Percentiles rank a stretch among this genome's conserved stretches.
Conservation (phyloP, 2,888 invertebrate genomes). For the Leptopilina syphax region DNA sequence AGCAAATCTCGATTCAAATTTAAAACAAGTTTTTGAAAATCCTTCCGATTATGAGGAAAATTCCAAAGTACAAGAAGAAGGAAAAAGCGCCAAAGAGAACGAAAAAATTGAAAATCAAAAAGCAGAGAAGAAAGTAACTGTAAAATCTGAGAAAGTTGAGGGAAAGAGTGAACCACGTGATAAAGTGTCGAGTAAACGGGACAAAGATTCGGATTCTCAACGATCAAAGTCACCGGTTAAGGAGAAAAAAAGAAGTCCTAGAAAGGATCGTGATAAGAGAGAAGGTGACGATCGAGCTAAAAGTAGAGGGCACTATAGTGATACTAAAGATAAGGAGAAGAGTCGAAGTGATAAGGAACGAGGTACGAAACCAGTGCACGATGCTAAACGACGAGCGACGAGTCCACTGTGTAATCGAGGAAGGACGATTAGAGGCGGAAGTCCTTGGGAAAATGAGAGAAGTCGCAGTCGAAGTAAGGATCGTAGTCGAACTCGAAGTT, state of each 20-base stretch:
- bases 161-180: conserved; percentile 6
- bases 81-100: neutral
- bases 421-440: conserved; percentile 59
- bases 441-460: conserved; percentile 68
- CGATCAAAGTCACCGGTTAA: conserved; percentile 58
- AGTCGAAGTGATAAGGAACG: conserved; percentile 44
- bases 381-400: conserved; percentile 60
- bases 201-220: conserved; percentile 18
- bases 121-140: neutral
- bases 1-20: neutral
- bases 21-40: conserved; percentile 23
- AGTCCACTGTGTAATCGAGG: conserved; percentile 61
- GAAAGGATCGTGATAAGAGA: conserved; percentile 62
- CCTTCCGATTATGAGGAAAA: conserved; percentile 29
- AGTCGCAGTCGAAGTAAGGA: conserved; percentile 66
- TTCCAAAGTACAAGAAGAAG: neutral
- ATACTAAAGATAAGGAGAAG: conserved; percentile 52
- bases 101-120: conserved; percentile 23
- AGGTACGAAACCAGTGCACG: conserved; percentile 54
- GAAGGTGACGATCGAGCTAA: conserved; percentile 61
- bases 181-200: conserved; percentile 6
- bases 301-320: conserved; percentile 57
- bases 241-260: conserved; percentile 66
- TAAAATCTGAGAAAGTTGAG: neutral
- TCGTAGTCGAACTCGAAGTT: conserved; percentile 70